These are phyloP conservation scores for Thalpophila matura DNA, from an alignment of 2,888 invertebrate species.

Conservation along the genomic window DNA sequence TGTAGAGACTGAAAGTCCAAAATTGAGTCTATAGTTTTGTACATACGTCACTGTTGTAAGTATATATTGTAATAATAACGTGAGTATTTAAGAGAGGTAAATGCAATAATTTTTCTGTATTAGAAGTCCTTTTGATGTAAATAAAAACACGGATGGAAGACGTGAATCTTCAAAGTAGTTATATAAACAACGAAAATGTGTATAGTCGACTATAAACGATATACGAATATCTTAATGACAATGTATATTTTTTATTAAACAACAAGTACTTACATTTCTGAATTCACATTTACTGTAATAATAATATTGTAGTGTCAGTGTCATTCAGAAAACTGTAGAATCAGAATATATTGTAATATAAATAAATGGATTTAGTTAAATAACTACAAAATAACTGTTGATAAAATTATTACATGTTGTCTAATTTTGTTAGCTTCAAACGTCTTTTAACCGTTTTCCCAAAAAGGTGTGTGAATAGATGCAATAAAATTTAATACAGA, in stretches of 20 bases:
- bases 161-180: slow-evolving; percentile 71
- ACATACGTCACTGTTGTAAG: slow-evolving; percentile 89
- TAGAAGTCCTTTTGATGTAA: slow-evolving; percentile 84
- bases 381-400: slow-evolving; percentile 58
- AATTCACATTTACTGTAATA: slow-evolving; percentile 44
- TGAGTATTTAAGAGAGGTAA: slow-evolving; percentile 86
- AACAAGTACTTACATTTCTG: slow-evolving; percentile 39
- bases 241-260: slow-evolving; percentile 57
- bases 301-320: slow-evolving; percentile 46
- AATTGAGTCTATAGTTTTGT: slow-evolving; percentile 91
- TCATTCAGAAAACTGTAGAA: slow-evolving; percentile 42
- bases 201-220: slow-evolving; percentile 59
- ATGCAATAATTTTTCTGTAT: slow-evolving; percentile 89
- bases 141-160: slow-evolving; percentile 79
- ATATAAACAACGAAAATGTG: slow-evolving; percentile 74
- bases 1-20: slow-evolving; percentile 90
- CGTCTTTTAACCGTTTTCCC: slow-evolving; percentile 83
- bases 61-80: slow-evolving; percentile 86
- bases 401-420: slow-evolving; percentile 62
- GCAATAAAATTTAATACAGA: slow-evolving; percentile 91
- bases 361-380: slow-evolving; percentile 53
- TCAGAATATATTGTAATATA: slow-evolving; percentile 46
- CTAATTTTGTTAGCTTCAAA: slow-evolving; percentile 78
- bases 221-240: slow-evolving; percentile 49
- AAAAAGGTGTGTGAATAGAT: slow-evolving; percentile 92